Conservation (phyloP, 2,888 invertebrate genomes). For the Argyresthia goedartella region DNA sequence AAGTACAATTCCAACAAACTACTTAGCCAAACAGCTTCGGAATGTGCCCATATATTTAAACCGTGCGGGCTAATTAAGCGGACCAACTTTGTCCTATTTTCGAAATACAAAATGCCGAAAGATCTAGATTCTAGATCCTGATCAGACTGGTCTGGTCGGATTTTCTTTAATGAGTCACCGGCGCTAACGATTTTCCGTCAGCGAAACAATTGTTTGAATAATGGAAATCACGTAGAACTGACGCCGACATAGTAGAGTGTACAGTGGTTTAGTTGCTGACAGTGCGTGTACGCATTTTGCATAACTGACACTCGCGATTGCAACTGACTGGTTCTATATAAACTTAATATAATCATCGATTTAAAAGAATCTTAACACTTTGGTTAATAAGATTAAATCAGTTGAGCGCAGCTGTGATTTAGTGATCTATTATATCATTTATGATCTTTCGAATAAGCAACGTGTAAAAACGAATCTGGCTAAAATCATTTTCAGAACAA, state of each 20-base stretch:
- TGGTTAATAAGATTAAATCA: too few species aligned
- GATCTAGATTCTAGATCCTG: not conserved
- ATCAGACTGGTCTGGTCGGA: constrained; percentile 4
- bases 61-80: not conserved
- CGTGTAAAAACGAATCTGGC: too few species aligned
- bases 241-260: constrained; percentile 4
- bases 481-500: too few species aligned
- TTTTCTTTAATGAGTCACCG: constrained; percentile 59
- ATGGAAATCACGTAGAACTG: constrained; percentile 37
- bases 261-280: not conserved
- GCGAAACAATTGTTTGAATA: constrained; percentile 57
- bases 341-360: not conserved
- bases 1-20: constrained; percentile 7
- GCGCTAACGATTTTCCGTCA: constrained; percentile 58
- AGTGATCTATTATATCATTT: too few species aligned
- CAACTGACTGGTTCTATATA: too few species aligned
- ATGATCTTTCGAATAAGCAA: too few species aligned
- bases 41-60: too few species aligned
- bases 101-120: not conserved
- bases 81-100: not conserved
- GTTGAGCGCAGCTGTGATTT: too few species aligned
- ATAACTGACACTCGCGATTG: too few species aligned
- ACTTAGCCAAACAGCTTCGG: too few species aligned
- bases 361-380: too few species aligned
- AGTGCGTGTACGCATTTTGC: too few species aligned